Conservation (phyloP, 2,113 vertebrate species). For the Nicator chloris region DNA sequence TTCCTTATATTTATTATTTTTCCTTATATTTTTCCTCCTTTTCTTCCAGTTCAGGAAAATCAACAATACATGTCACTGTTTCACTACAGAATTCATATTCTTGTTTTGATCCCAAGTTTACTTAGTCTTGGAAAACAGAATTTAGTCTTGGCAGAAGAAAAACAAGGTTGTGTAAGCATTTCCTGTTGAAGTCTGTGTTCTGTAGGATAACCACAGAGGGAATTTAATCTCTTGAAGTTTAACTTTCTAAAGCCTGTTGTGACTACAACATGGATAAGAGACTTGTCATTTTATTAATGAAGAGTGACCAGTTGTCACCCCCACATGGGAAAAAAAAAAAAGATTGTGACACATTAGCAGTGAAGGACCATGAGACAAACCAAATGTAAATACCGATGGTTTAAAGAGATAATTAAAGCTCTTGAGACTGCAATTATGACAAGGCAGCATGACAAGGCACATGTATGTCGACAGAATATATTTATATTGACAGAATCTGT, state of each 20-base stretch:
- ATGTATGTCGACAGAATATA: conserved; percentile 74
- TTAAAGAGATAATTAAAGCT: conserved; percentile 87
- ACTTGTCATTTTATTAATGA: conserved; percentile 80
- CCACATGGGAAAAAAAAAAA: conserved; percentile 60
- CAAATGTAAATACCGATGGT: conserved; percentile 77
- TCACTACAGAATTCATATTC: neutral
- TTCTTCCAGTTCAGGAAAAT: neutral
- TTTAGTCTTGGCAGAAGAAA: neutral
- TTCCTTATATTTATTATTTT: too few relatives aligned
- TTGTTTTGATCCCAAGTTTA: neutral
- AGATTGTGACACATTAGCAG: conserved; percentile 70
- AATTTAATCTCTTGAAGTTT: conserved; percentile 54
- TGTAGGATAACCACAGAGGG: conserved; percentile 20
- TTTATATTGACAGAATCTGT: conserved; percentile 79
- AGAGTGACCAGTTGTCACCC: conserved; percentile 79
- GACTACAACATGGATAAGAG: conserved; percentile 32
- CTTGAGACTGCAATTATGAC: conserved; percentile 80
- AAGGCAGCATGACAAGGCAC: conserved; percentile 72
- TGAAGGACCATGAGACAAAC: conserved; percentile 75
- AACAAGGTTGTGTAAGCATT: neutral
- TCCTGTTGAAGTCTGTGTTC: neutral
- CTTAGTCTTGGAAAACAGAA: neutral
- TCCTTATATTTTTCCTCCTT: too few relatives aligned
- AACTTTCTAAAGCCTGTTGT: conserved; percentile 51
- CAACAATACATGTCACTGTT: neutral